Base-by-base conservation (phyloP, 2,888 invertebrate species). In the Calameuta filiformis region DNA sequence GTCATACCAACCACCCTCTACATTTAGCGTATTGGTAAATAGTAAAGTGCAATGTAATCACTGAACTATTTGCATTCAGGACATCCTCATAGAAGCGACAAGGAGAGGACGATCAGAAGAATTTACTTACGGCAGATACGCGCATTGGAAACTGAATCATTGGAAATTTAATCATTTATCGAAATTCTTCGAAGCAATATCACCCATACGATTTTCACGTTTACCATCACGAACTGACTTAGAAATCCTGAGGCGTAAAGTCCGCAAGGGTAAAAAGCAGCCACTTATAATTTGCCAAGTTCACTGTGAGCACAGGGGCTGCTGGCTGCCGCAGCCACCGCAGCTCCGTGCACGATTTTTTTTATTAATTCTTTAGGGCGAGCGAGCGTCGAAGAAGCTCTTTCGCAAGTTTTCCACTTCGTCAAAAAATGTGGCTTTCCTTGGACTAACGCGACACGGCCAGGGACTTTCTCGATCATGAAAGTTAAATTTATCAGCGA, bases 11-110 rank as follows among this genome's bases (percentile, higher is more conserved):
- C 77, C 76, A 69, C 76, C 56, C 74, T 56, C 69, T 76, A 75
- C 77, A 79, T 78, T 82, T 81, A 86, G 79, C 81, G 81, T 82
- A 85, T 86, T 80, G 81, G 81, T 84, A 85, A 86, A 83, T 84
- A 82, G 73, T 76, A 76, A 82, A 80, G 75, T 77, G 74, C 69
- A 68, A 12, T 34, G 40, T 76, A n/a, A 73, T 77, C 69, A 35
- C 73, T 68, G 68, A 79, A 74, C 79, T 82, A 81, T 82, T 81
- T 79, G 78, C 77, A 75, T 73, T 77, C 31, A 30, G 73, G 40
- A 81, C 81, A 78, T 80, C 80, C 69, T 37, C 77, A 56, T 23
- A 56, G 56, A 56, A 56, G 56, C 56, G 56, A 56, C 56, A 56
- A 56, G 56, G 40, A 40, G 40, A 15, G 40, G 6, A 15, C 40